Base-by-base conservation (phyloP, 2,888 invertebrate species). In the Eupeodes latifasciatus region DNA sequence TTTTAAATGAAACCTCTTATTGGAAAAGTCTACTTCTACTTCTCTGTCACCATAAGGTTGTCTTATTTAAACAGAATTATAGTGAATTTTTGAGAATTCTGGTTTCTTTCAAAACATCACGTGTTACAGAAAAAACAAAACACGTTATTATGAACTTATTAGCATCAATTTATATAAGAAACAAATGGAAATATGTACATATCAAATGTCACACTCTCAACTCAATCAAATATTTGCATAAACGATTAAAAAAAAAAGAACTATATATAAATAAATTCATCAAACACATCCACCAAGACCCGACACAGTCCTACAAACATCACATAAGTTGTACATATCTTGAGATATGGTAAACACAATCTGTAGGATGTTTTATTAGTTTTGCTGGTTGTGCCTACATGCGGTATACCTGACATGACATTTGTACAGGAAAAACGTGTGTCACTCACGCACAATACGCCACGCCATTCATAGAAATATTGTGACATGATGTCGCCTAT, bases 401-500 rank as follows among this genome's bases (percentile, higher is more conserved):
- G 34, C 16, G 53, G 12, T 36, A 44, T 14, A 59, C 72, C 34
- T 59, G 47, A 40, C 27, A 51, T 53, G 51, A 36, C 16, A 36
- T 16, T 44, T 27, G 16, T 57, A 81, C 67, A 62, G 53, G 81
- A 7, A 72, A 79, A 67, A 69, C 85, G 81, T 71, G 78, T 81
- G 62, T 81, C 81, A 78, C 81, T 81, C 84, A 84, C 83, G 83
- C 83, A 79, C 67, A 34, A 7, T 19, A 19, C 7, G 5, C 2
- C 14, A 36, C 34, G 51, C 72, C 59, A 72, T 74, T 66, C 64
- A 76, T 76, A 59, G 72, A 76, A 61, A 47, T 40, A 40, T 40
- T 40, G 40, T 40, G 59, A 72, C 47, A 59, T 59, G 69, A 59
- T 59, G 69, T 77, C 71, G 71, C 69, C 76, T 66, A 78, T 79